Evolutionary conservation across 2,888 invertebrate species (phyloP).

Genomic region (Leucozona laternaria): DNA sequence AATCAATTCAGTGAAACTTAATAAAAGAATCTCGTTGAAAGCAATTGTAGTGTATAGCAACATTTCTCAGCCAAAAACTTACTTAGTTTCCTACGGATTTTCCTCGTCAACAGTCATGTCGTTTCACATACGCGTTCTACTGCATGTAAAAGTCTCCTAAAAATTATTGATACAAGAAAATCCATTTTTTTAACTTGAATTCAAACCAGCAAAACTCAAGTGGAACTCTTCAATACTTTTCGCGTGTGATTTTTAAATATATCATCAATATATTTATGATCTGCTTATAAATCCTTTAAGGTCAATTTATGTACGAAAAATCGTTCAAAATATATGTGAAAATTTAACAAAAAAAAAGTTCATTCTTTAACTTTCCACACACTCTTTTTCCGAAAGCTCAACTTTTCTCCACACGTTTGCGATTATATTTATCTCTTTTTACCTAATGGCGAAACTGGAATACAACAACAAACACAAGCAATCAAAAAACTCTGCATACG

Average conservation of each 20-base stretch:
- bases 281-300: neutral
- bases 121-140: constrained; percentile 52
- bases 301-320: neutral
- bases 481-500: constrained; percentile 31
- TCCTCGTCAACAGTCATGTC: constrained; percentile 60
- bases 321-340: constrained; percentile 24
- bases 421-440: constrained; percentile 50
- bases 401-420: constrained; percentile 2
- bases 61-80: constrained; percentile 6
- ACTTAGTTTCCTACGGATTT: constrained; percentile 60
- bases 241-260: constrained; percentile 10
- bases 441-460: constrained; percentile 38
- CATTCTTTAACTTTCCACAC: constrained; percentile 11
- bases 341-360: constrained; percentile 32
- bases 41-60: constrained; percentile 11
- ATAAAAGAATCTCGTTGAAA: constrained; percentile 59
- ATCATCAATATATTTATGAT: neutral
- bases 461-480: constrained; percentile 47
- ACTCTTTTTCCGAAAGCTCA: constrained; percentile 12
- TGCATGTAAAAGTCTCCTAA: constrained; percentile 67
- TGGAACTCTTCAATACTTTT: neutral
- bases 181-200: neutral
- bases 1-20: constrained; percentile 28
- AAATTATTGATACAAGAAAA: constrained; percentile 28
- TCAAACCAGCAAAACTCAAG: neutral